These are phyloP conservation scores for Steatornis caripensis DNA, from an alignment of 2,113 vertebrate species.

Conservation along the genomic window DNA sequence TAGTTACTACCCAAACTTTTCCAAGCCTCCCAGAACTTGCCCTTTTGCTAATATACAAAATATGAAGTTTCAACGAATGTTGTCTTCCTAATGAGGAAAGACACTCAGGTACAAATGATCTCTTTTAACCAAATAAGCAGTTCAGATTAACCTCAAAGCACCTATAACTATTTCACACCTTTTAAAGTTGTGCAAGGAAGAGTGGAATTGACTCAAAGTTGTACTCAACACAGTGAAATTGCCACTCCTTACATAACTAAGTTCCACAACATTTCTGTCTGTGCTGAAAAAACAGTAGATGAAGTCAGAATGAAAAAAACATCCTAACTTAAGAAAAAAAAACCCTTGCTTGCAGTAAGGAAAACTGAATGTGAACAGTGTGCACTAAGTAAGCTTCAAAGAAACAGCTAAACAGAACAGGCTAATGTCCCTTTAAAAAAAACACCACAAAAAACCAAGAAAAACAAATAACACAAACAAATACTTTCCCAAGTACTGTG, in stretches of 20 bases:
- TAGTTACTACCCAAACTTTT: neutral
- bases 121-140: neutral
- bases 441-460: no score
- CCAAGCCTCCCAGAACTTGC: neutral
- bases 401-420: neutral
- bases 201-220: neutral
- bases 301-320: neutral
- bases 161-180: neutral
- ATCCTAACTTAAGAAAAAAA: neutral
- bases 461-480: neutral
- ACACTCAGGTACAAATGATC: neutral
- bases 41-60: neutral
- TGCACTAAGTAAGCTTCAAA: neutral
- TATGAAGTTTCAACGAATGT: accelerated
- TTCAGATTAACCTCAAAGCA: neutral
- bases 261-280: neutral
- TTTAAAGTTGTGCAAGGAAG: neutral
- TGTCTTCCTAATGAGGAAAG: neutral
- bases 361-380: neutral
- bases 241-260: neutral
- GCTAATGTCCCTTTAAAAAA: neutral
- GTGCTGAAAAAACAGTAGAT: neutral
- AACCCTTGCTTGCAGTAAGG: neutral
- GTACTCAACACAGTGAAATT: neutral
- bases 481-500: neutral